These are phyloP conservation scores for Drosophila mettleri DNA, from an alignment of 2,888 invertebrate species.

Conservation along the genomic window DNA sequence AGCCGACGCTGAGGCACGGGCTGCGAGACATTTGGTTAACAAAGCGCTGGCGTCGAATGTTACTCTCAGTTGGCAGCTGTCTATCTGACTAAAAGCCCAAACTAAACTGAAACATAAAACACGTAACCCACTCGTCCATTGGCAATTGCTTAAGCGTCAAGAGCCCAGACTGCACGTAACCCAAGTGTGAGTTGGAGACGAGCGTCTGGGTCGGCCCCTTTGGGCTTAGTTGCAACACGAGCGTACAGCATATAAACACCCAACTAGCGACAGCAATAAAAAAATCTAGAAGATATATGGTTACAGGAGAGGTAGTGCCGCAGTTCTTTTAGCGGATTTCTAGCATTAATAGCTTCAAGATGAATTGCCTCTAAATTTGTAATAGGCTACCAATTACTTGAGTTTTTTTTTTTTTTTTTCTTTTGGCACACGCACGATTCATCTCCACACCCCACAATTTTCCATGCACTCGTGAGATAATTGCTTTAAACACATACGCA, in stretches of 20 bases:
- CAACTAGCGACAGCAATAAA: neutral
- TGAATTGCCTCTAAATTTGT: neutral
- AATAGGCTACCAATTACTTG: neutral
- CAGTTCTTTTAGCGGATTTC: neutral
- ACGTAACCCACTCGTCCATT: conserved; percentile 47
- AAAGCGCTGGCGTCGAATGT: conserved; percentile 46
- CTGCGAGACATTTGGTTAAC: conserved; percentile 26
- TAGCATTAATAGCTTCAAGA: neutral
- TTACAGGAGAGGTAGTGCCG: neutral
- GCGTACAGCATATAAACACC: conserved; percentile 4
- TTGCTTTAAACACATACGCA: conserved; percentile 26
- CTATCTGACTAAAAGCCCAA: conserved; percentile 45
- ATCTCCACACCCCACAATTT: conserved; percentile 48
- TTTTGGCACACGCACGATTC: conserved; percentile 9
- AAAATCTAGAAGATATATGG: neutral
- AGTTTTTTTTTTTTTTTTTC: neutral
- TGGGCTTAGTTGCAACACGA: conserved; percentile 21
- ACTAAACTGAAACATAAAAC: conserved; percentile 39
- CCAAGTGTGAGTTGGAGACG: neutral
- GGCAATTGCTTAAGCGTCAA: conserved; percentile 50
- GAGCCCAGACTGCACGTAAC: conserved; percentile 15
- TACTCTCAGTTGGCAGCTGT: conserved; percentile 70
- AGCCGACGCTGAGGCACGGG: neutral
- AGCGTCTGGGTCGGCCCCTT: neutral
- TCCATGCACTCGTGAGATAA: conserved; percentile 51